Conservation (phyloP, 2,888 invertebrate species). For the Mechanitis mazaeus region DNA sequence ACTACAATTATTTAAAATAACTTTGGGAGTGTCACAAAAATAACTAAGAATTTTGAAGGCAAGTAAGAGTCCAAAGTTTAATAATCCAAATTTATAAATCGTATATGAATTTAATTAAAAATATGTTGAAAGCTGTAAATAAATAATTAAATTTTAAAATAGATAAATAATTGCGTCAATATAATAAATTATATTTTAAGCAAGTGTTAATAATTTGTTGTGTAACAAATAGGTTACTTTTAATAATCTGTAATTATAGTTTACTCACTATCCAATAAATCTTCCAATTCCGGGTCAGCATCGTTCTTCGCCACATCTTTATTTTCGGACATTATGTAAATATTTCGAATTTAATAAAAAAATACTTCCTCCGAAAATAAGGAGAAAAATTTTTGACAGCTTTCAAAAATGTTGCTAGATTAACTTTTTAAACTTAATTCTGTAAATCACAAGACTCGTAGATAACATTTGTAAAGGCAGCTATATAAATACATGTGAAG, state of each 20-base stretch:
- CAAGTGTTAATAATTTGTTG: constrained; percentile 20
- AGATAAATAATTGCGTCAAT: background rate
- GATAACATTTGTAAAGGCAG: background rate
- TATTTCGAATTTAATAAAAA: constrained; percentile 1
- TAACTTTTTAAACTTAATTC: background rate
- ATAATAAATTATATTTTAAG: constrained; percentile 5
- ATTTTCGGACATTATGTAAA: constrained; percentile 58
- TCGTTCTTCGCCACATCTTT: constrained; percentile 56
- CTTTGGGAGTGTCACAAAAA: too few relatives aligned
- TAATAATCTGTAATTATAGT: constrained; percentile 36
- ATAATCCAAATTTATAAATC: background rate
- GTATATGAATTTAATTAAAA: too few relatives aligned
- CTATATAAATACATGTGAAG: too few relatives aligned
- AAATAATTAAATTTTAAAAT: background rate
- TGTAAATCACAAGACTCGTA: constrained; percentile 24
- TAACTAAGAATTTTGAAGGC: background rate
- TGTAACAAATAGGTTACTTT: constrained; percentile 42
- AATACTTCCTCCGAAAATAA: background rate
- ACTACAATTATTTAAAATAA: too few relatives aligned
- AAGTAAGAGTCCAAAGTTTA: background rate
- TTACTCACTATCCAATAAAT: constrained; percentile 85
- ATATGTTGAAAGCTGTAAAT: too few relatives aligned
- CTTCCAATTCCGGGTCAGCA: constrained; percentile 82
- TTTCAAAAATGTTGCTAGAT: constrained; percentile 13
- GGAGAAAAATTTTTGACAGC: constrained; percentile 16